Evolutionary conservation across 1,140 invertebrate genomes (phyloP).

Genomic region (Ctenoplectra terminalis): DNA sequence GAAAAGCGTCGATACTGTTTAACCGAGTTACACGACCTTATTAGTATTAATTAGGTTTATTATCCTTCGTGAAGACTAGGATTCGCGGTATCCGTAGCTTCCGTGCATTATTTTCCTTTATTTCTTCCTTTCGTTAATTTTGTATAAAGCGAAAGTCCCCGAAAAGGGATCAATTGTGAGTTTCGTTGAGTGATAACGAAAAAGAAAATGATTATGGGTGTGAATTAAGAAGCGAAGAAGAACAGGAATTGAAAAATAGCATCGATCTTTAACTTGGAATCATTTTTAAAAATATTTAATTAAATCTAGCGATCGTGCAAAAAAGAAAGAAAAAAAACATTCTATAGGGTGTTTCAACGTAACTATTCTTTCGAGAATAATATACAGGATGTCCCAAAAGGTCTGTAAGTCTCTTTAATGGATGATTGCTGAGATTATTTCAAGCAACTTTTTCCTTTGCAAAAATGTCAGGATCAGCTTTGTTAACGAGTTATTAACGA

Average conservation of each 20-base stretch:
- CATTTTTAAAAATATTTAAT: no score
- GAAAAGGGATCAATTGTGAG: not conserved
- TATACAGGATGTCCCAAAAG: no score
- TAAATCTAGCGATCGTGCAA: no score
- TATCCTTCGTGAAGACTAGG: not conserved
- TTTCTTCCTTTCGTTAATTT: not conserved
- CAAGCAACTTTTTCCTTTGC: no score
- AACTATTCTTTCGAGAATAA: no score
- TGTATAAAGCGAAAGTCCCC: not conserved
- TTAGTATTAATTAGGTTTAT: constrained; percentile 10
- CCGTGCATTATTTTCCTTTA: not conserved
- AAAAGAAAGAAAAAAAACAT: no score
- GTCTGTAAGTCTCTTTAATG: no score
- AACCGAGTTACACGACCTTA: not conserved
- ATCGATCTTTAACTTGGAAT: not conserved
- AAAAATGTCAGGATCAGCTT: no score
- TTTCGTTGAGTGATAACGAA: not conserved
- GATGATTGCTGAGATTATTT: no score
- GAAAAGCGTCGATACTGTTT: not conserved
- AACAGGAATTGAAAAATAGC: not conserved
- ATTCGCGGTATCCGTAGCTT: not conserved
- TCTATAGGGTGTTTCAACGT: not conserved
- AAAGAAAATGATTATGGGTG: not conserved
- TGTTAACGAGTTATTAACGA: no score
- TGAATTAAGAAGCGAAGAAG: not conserved